A percentile compares a stretch with the other conserved stretches of the same genome.
These are phyloP conservation scores for Mya arenaria DNA, from an alignment of 1,140 invertebrate species.

Conservation along the genomic window DNA sequence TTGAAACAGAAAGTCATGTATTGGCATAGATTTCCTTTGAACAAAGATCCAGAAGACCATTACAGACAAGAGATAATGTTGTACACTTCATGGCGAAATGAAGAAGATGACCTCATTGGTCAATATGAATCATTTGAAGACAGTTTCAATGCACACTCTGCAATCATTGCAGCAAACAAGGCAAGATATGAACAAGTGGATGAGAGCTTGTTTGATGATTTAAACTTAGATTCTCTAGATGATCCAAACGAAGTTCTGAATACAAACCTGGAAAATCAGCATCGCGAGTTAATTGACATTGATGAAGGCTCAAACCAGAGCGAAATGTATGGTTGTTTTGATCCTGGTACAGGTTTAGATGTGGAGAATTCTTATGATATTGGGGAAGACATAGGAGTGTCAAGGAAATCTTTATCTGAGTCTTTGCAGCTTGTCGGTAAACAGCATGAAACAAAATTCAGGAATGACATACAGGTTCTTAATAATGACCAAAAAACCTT, in stretches of 20 bases:
- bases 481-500: not conserved
- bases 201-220: not conserved
- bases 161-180: conserved; percentile 1
- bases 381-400: not conserved
- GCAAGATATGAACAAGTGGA: not conserved
- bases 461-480: not conserved
- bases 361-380: not conserved
- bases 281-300: conserved; percentile 31
- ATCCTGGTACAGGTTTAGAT: conserved; percentile 12
- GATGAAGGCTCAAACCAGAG: not conserved
- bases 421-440: not conserved
- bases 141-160: conserved; percentile 11
- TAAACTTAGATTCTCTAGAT: not conserved
- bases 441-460: not conserved
- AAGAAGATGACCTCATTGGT: conserved; percentile 35
- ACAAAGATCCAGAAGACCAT: conserved; percentile 34
- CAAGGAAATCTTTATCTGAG: not conserved
- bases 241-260: not conserved
- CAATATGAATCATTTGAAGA: conserved; percentile 25
- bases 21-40: conserved; percentile 9
- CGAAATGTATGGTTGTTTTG: conserved; percentile 22
- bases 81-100: conserved; percentile 34
- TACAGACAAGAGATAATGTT: conserved; percentile 31
- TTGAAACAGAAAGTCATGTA: conserved; percentile 35
- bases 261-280: not conserved